Evolutionary conservation across 2,888 invertebrate species (phyloP), one percentile per base, ranked within the genome.

Genomic region (Caenorhabditis sp.): DNA sequence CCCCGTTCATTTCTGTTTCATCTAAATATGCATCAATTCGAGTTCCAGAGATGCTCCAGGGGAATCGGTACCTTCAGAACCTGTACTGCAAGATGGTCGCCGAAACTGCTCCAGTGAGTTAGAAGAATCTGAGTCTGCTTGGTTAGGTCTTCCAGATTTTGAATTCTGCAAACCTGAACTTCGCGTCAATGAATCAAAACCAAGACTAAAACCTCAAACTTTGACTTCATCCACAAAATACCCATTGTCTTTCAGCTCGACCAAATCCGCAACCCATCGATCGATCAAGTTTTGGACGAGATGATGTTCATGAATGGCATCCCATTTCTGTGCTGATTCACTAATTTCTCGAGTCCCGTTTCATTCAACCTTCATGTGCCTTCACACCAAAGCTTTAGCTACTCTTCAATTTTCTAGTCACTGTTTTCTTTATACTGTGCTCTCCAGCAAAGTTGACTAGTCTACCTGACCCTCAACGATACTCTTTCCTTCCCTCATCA

Each of bases 261-360:
- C 2, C 8, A 61, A 49, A 19, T 26, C 7, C 2, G 5, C 1
- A 63, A 73, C 19, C 61, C 51, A 10, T 38, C 61, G 4, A 38
- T 73, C 6, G 73, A 73, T 10, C 73, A 73, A 49, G 38, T 73
- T 8, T 41, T 73, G 16, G 73, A 73, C 8, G 61, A 73, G 38
- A 73, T 73, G 73, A 73, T 38, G 24, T 26, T 54, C 12, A 19
- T 54, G 16, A 44, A 19, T 44, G 56, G 69, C 22, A n/a, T n/a
- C n/a, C 51, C 44, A 19, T 49, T 41, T 22, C 49, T 49, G 7
- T 47, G 47, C 38, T 38, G 12, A 38, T 19, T 6, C 5, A 0
- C 14, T 7, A 10, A 47, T 7, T 7, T n/a, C 5, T 1, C 19
- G 6, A n/a, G 19, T 47, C n/a, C 6, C 19, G 19, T 19, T 19